Percentiles rank a stretch among this genome's conserved stretches.
Conservation (phyloP, 2,797 vertebrate genomes). For the Coracias cyanogaster region DNA sequence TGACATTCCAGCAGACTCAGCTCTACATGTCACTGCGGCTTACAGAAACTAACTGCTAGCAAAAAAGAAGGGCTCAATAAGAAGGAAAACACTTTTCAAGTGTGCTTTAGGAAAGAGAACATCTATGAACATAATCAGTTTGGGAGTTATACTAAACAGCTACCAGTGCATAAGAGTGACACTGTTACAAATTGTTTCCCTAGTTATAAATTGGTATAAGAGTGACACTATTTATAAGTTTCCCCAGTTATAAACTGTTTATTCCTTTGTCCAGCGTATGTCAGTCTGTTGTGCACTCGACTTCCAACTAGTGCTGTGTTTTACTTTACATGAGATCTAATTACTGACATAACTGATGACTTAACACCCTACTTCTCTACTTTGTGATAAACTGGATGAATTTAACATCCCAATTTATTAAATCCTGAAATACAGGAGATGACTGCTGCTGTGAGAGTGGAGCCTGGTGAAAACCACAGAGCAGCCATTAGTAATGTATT, state of each 20-base stretch:
- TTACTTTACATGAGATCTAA: neutral
- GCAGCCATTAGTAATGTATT: neutral
- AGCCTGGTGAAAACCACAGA: neutral
- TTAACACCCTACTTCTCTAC: neutral
- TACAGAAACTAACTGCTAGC: neutral
- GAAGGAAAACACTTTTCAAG: neutral
- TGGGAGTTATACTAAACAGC: neutral
- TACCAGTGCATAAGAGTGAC: neutral
- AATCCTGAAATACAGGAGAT: neutral
- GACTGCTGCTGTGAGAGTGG: neutral
- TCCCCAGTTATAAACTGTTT: neutral
- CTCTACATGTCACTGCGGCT: neutral
- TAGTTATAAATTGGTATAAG: neutral
- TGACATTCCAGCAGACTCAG: constrained; percentile 6
- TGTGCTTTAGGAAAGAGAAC: neutral
- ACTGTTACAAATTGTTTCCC: neutral
- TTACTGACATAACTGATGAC: neutral
- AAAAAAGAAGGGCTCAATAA: neutral
- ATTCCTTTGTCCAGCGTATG: neutral
- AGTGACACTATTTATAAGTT: neutral
- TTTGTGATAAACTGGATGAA: neutral
- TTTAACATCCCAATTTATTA: neutral
- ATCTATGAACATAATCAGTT: neutral
- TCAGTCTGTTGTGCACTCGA: neutral
- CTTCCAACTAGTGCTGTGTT: neutral